Evolutionary conservation across 64 coral and sea anemone species (phyloP), one percentile per base, ranked within the genome.

Genomic region (Montipora capricornis): DNA sequence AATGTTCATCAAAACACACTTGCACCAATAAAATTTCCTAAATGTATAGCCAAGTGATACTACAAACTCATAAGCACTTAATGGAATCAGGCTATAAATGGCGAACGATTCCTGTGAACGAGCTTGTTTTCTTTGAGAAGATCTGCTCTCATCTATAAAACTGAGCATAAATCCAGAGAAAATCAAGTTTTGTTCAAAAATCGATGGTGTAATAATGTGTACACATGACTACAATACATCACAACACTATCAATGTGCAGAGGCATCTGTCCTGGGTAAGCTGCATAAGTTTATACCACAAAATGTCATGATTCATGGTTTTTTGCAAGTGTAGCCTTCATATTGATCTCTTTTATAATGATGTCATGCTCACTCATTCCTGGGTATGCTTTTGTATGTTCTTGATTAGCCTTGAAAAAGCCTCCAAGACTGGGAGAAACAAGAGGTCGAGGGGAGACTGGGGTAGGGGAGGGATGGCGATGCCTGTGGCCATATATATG

Each of bases 11-110:
- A 71, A 71, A 71, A 71, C 20, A 71, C 68, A n/a, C 68, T 71
- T 71, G 29, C 68, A 71, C 68, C 68, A 19, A 71, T 71, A 71
- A 20, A 71, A 71, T 71, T 71, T 20, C 68, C 68, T 71, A 71
- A 71, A 71, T 71, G 68, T 20, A 71, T 71, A 71, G 68, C 68
- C 68, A 71, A 71, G 20, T 71, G 68, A 71, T 24, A 71, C 20
- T 71, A 71, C 68, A 71, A 71, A 71, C 68, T 71, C n/a, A 71
- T 71, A 71, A 71, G 68, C 68, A 71, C 68, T 71, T 71, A 71
- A 71, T 71, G 68, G 68, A 71, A 71, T 71, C 68, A 19, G 68
- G 68, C 68, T 71, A 71, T 71, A 71, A 71, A 71, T 71, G 68
- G 68, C 68, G 68, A 20, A 71, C 68, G 20, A 71, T 29, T 71